These are phyloP conservation scores for Noctua janthe DNA, from an alignment of 2,888 invertebrate genomes.

Conservation along the genomic window DNA sequence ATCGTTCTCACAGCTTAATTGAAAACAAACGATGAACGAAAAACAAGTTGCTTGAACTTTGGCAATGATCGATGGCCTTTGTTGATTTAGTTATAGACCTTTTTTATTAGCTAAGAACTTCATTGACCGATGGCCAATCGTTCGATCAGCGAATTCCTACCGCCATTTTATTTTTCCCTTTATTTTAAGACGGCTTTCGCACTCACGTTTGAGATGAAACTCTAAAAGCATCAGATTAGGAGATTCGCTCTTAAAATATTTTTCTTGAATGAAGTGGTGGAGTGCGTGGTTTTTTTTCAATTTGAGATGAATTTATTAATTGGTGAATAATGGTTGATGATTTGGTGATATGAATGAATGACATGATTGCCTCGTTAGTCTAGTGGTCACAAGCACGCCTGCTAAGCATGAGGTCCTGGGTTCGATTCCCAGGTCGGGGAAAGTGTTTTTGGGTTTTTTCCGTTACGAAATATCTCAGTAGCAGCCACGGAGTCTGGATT, in stretches of 20 bases:
- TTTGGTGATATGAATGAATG: neutral
- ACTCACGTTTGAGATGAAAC: conserved; percentile 10
- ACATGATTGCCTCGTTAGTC: too few relatives aligned
- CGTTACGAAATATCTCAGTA: too few relatives aligned
- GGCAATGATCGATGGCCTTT: conserved; percentile 40
- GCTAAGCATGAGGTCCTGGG: too few relatives aligned
- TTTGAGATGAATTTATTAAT: neutral
- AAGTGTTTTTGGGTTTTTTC: too few relatives aligned
- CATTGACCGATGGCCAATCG: conserved; percentile 29
- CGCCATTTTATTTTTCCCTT: conserved; percentile 26
- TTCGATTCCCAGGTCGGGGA: too few relatives aligned
- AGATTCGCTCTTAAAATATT: neutral
- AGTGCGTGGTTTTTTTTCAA: neutral
- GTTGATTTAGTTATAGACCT: conserved; percentile 51
- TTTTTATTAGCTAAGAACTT: conserved; percentile 47
- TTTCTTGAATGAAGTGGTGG: conserved; percentile 8
- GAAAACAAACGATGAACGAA: conserved; percentile 46
- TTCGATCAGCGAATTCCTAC: conserved; percentile 30
- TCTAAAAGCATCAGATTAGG: conserved; percentile 22
- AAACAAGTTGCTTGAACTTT: conserved; percentile 42
- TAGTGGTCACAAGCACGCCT: too few relatives aligned
- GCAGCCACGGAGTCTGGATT: too few relatives aligned
- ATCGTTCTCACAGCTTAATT: conserved; percentile 40
- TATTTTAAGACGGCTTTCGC: neutral
- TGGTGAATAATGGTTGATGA: neutral